Base-by-base conservation (phyloP, 1,140 invertebrate species). In the Drosophila neocordata region DNA sequence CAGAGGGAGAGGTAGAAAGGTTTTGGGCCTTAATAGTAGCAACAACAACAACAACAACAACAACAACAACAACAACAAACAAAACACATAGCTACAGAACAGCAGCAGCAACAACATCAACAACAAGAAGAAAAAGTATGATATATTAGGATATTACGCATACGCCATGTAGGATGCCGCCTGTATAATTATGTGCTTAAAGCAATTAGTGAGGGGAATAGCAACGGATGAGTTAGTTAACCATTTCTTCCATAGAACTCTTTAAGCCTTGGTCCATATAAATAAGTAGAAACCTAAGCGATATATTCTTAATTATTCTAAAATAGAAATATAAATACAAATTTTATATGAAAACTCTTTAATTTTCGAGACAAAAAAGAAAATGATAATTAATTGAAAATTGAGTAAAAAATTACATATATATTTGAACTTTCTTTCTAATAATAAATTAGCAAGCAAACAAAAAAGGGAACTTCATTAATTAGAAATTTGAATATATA, bases 91-190 rank as follows among this genome's bases (percentile, higher is more conserved):
- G 27, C 27, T 20, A 31, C 6, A 31, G 27, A 5, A 48, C 18
- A 48, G 15, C 18, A 48, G 15, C 41, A 20, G 18, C 41, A 48
- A 20, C 41, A 48, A 7, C 18, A 48, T 6, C 41, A 48, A 8
- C 18, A 35, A 35, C 8, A 15, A 53, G 41, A 59, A 62, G 72
- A 81, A 81, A 81, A 81, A 81, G 78, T 77, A 81, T 81, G 79
- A 81, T 77, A 81, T 77, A 81, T 81, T 81, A 81, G 73, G 73
- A 81, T 81, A 81, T 81, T 81, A 81, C 79, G 78, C 79, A 81
- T 77, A 81, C 78, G 73, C 77, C 76, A 58, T 67, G 76, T 74
- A 34, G 71, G 68, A 52, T 80, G 73, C 31, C 78, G 73, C 31
- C 73, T 77, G 78, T 80, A 81, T 80, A 80, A 80, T 80, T 81